Percentiles rank a stretch among this genome's conserved stretches.
Conservation (phyloP, 2,113 vertebrate species). For the Platycercus adscitus region DNA sequence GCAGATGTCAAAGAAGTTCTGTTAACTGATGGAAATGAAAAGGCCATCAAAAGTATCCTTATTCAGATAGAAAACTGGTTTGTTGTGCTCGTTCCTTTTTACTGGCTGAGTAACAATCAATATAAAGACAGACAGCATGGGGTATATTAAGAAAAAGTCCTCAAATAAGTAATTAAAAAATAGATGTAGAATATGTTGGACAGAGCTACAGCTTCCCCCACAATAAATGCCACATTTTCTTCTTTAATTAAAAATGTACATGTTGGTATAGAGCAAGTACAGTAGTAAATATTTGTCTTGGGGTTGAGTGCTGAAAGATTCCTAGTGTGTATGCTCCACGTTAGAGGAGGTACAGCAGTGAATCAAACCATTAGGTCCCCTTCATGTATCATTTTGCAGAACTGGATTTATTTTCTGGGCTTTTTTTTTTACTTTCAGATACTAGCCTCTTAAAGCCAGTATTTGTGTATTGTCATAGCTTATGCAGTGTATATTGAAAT, state of each 20-base stretch:
- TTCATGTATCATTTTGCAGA: not conserved
- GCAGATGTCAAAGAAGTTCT: conserved; percentile 99
- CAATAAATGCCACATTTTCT: conserved; percentile 44
- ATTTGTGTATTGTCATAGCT: not conserved
- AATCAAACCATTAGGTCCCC: conserved; percentile 21
- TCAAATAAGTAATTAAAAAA: conserved; percentile 75
- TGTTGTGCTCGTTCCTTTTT: conserved; percentile 74
- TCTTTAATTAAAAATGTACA: not conserved
- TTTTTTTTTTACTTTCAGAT: not conserved
- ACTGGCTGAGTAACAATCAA: conserved; percentile 73
- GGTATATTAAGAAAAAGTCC: conserved; percentile 68
- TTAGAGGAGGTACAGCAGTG: not conserved
- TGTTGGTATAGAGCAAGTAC: not conserved
- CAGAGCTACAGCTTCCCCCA: not conserved
- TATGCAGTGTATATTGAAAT: not conserved
- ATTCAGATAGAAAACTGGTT: conserved; percentile 80
- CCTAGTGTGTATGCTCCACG: not conserved
- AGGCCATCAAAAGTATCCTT: conserved; percentile 99
- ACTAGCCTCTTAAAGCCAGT: not conserved
- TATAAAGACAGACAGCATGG: conserved; percentile 79
- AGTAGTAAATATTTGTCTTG: conserved; percentile 32
- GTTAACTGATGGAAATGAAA: conserved; percentile 99
- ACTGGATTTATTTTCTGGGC: not conserved
- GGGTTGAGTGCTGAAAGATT: conserved; percentile 14
- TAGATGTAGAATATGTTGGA: conserved; percentile 41